These are phyloP conservation scores for Drosophila elegans DNA, from an alignment of 1,140 invertebrate genomes.

Conservation along the genomic window DNA sequence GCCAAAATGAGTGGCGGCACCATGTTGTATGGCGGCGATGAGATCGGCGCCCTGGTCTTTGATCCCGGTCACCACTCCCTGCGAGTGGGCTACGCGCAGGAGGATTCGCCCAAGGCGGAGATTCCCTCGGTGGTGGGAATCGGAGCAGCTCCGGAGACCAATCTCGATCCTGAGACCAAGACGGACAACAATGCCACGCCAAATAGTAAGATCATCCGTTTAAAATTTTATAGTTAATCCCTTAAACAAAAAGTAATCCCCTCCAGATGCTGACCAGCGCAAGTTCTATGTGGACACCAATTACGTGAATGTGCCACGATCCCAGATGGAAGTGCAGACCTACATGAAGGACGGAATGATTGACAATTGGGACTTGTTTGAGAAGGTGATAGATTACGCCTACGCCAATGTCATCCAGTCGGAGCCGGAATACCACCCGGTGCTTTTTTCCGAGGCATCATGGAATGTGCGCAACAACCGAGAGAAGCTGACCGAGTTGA, in stretches of 20 bases:
- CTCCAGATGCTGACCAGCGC: slow-evolving; percentile 84
- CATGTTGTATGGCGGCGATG: slow-evolving; percentile 96
- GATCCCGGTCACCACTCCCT: slow-evolving; percentile 97
- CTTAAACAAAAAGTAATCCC: not conserved
- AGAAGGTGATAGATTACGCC: slow-evolving; percentile 95
- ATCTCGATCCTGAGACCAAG: slow-evolving; percentile 88
- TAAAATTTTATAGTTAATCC: not conserved
- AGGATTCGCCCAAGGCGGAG: slow-evolving; percentile 96
- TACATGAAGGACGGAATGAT: slow-evolving; percentile 98
- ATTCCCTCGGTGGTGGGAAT: slow-evolving; percentile 93
- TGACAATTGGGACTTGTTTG: slow-evolving; percentile 98
- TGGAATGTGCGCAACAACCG: slow-evolving; percentile 95
- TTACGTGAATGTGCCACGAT: slow-evolving; percentile 94
- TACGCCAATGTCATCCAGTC: slow-evolving; percentile 94
- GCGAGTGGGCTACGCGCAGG: slow-evolving; percentile 86
- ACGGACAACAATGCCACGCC: slow-evolving; percentile 87
- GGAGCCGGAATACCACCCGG: slow-evolving; percentile 95
- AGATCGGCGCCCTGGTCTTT: slow-evolving; percentile 98
- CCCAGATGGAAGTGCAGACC: slow-evolving; percentile 92
- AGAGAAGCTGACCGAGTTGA: slow-evolving; percentile 95
- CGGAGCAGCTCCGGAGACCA: slow-evolving; percentile 86
- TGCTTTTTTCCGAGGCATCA: slow-evolving; percentile 96
- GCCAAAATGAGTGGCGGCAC: slow-evolving; percentile 85
- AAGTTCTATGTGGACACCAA: slow-evolving; percentile 95
- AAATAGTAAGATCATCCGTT: slow-evolving; percentile 80